Evolutionary conservation across 2,797 vertebrate species (phyloP), one percentile per base, ranked within the genome.

Genomic region (Tiaroga cobitis): DNA sequence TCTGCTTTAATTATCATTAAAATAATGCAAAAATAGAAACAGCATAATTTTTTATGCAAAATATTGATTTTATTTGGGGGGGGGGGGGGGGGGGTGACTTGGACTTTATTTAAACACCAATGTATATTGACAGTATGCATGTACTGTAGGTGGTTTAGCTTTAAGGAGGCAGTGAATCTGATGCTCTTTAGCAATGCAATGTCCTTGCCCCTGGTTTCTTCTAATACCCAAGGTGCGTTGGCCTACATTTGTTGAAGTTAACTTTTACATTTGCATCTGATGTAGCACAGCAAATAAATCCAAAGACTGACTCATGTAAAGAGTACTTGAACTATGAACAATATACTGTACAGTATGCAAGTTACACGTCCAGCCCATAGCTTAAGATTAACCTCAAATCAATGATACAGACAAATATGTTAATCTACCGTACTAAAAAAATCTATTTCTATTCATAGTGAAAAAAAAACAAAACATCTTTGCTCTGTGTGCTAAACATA

Each of bases 151-250:
- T 82, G 54, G 59, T 46, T 70, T 78, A 54, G 43, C 51, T 77
- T 76, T 72, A 76, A 61, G 74, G 74, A 49, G 39, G 54, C 43
- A 37, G 65, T 46, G 65, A 67, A 72, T 26, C 46, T 46, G 13
- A 24, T n/a, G 32, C 11, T 70, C 11, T 81, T 75, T 15, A 54
- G 46, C 49, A 59, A 72, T 63, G 54, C 37, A 26, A 39, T 83
- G 76, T 72, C 81, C 41, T 83, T 84, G 68, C 46, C 81, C 76
- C 46, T 37, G 69, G 74, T 72, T 63, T 79, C 81, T 43, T 34
- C 61, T 56, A 74, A 54, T 80, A 41, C 43, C 56, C 81, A 54
- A 75, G 81, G 69, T 87, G 59, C 59, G n/a, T n/a, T 80, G 81
- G 34, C 73, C 74, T 78, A 37, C 29, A 78, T 82, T 56, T 70